Percentiles rank a stretch among this genome's conserved stretches.
Conservation (phyloP, 1,140 invertebrate species). For the Muscidifurax raptorellus region DNA sequence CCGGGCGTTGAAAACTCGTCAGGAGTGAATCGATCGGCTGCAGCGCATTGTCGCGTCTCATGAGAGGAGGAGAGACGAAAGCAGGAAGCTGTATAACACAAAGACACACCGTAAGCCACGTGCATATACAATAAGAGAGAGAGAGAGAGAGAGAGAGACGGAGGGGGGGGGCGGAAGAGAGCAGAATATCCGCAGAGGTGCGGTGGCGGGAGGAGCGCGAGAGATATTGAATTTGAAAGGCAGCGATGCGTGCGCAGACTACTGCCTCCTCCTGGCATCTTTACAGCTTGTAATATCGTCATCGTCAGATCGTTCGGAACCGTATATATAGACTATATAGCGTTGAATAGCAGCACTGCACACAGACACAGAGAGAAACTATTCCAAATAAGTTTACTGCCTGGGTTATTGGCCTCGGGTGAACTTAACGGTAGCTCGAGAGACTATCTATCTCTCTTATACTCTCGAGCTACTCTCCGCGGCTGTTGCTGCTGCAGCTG, state of each 20-base stretch:
- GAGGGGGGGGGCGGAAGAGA: background rate
- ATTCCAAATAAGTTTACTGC: constrained; percentile 52
- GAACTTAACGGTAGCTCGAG: constrained; percentile 54
- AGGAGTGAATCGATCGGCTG: background rate
- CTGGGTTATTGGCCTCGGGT: constrained; percentile 55
- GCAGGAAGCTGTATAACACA: background rate
- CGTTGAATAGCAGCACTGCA: background rate
- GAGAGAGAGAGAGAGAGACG: background rate
- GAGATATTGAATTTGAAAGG: constrained; percentile 21
- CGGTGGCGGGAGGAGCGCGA: too few species aligned
- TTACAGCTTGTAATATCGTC: constrained; percentile 36
- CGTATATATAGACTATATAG: background rate
- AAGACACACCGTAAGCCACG: background rate
- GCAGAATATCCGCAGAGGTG: background rate
- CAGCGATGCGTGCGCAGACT: background rate
- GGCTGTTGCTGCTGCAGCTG: constrained; percentile 35
- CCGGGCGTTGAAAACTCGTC: background rate
- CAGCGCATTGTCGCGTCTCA: background rate
- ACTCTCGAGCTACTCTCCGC: background rate
- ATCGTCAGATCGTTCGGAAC: constrained; percentile 21
- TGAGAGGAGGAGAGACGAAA: background rate
- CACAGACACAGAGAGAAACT: constrained; percentile 28
- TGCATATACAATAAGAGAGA: background rate
- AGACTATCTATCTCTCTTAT: background rate
- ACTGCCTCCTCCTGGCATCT: constrained; percentile 9